phyloP scores from a whole-genome alignment of 1,140 invertebrate genomes.

The Cyphomyrmex costatus region DNA sequence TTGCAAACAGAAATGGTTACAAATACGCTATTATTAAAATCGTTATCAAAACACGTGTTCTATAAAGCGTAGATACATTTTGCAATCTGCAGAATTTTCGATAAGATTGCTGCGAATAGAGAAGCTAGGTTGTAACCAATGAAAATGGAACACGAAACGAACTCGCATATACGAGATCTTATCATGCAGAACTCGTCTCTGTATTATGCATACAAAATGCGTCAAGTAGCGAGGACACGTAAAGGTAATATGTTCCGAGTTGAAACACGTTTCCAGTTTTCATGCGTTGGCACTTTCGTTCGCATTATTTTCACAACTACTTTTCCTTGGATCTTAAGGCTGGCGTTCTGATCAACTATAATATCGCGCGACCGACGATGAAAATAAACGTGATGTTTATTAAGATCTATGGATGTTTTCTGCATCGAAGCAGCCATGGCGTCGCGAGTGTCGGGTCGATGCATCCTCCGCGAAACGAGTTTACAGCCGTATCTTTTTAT shows the following conservation, averaged over 20 bases:
- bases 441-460: background rate
- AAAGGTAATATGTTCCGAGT: conserved; percentile 56
- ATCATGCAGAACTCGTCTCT: conserved; percentile 41
- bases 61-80: conserved; percentile 2
- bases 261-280: conserved; percentile 35
- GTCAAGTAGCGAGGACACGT: conserved; percentile 58
- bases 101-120: conserved; percentile 57
- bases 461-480: conserved; percentile 15
- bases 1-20: background rate
- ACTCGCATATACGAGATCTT: conserved; percentile 43
- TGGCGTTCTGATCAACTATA: conserved; percentile 39
- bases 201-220: conserved; percentile 64
- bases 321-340: conserved; percentile 31
- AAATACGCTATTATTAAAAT: conserved; percentile 10
- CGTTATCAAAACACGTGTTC: background rate
- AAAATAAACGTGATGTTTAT: conserved; percentile 62
- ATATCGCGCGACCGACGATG: conserved; percentile 28
- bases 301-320: conserved; percentile 31
- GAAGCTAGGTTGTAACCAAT: conserved; percentile 35
- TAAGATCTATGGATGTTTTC: conserved; percentile 49
- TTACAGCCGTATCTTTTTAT: conserved; percentile 50
- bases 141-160: conserved; percentile 46
- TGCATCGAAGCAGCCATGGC: conserved; percentile 7
- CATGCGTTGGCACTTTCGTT: conserved; percentile 20
- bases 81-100: conserved; percentile 36